These are phyloP conservation scores for Macropis europaea DNA, from an alignment of 2,888 invertebrate species.

Conservation along the genomic window DNA sequence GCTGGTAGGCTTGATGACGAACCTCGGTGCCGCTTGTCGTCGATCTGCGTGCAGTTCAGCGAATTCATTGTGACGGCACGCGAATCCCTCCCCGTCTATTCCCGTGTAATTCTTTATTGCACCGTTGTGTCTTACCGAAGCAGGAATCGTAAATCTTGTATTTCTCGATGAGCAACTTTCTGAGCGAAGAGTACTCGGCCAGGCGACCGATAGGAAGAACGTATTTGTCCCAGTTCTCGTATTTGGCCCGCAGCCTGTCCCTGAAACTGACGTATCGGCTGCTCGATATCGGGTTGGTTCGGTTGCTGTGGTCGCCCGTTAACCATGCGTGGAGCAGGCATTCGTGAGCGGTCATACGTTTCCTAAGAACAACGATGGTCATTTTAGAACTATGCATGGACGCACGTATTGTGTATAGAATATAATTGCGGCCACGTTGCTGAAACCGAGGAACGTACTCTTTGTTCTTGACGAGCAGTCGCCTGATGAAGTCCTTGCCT, in stretches of 20 bases:
- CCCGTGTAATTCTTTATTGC: slow-evolving; percentile 22
- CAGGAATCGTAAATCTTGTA: slow-evolving; percentile 98
- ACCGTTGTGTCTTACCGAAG: slow-evolving; percentile 85
- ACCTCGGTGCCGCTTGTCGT: slow-evolving; percentile 98
- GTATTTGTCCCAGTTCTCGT: slow-evolving; percentile 90
- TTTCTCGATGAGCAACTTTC: slow-evolving; percentile 97
- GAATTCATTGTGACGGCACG: neutral
- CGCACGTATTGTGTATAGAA: neutral
- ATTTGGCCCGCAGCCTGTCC: slow-evolving; percentile 91
- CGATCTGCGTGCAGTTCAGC: slow-evolving; percentile 84
- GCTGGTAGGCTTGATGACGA: slow-evolving; percentile 97
- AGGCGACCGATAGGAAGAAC: slow-evolving; percentile 96
- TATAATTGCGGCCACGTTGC: neutral
- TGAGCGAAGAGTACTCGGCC: slow-evolving; percentile 97
- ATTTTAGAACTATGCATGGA: neutral
- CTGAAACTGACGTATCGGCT: slow-evolving; percentile 93
- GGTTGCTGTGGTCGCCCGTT: slow-evolving; percentile 89
- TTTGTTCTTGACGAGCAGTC: slow-evolving; percentile 94
- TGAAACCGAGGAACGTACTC: slow-evolving; percentile 84
- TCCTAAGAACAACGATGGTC: slow-evolving; percentile 81
- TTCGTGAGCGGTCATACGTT: slow-evolving; percentile 99
- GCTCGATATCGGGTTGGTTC: slow-evolving; percentile 90
- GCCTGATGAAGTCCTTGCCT: slow-evolving; percentile 98
- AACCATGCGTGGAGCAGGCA: slow-evolving; percentile 98
- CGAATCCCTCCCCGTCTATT: no score